Evolutionary conservation across 2,888 invertebrate genomes (phyloP), one percentile per base, ranked within the genome.

Genomic region (Chelonus formosanus): DNA sequence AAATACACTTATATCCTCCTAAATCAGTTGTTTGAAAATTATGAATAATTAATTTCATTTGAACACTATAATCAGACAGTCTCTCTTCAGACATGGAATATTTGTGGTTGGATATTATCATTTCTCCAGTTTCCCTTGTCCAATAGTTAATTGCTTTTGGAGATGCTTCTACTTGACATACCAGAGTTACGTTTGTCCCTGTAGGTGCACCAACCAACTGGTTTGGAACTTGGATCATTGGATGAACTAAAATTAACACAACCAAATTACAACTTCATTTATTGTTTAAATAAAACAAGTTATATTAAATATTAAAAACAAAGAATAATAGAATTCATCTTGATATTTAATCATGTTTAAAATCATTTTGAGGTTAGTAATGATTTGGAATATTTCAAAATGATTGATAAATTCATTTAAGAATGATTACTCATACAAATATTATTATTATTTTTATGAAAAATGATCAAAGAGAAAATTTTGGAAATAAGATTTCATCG

Each of bases 141-240:
- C 95, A 95, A 85, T 94, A 95, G 89, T 95, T 95, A 87, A 96
- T 95, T 81, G 95, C 94, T 86, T 94, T 95, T 45, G 95, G 95
- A 65, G 95, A 95, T 65, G 96, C 95, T 84, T 96, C 96, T 67
- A 95, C 95, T 84, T 93, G 92, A 81, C 90, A 90, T 84, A 94
- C 92, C 76, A 96, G 88, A 68, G 92, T 92, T 81, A 95, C 94
- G 85, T 95, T 92, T 73, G 93, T 93, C 76, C 92, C 91, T 74
- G 91, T 90, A 63, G 95, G 94, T 68, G 95, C 94, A 44, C 95
- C 95, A 71, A 96, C 94, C 83, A 96, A 88, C 87, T 96, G 95
- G 87, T 95, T 95, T 77, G 95, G 95, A 76, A 96, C 95, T 89
- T 95, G 94, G 77, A 96, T 95, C 86, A 95, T 87, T 60, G 95